These are phyloP conservation scores for Seriola rivoliana DNA, from an alignment of 2,113 vertebrate genomes.

Conservation along the genomic window DNA sequence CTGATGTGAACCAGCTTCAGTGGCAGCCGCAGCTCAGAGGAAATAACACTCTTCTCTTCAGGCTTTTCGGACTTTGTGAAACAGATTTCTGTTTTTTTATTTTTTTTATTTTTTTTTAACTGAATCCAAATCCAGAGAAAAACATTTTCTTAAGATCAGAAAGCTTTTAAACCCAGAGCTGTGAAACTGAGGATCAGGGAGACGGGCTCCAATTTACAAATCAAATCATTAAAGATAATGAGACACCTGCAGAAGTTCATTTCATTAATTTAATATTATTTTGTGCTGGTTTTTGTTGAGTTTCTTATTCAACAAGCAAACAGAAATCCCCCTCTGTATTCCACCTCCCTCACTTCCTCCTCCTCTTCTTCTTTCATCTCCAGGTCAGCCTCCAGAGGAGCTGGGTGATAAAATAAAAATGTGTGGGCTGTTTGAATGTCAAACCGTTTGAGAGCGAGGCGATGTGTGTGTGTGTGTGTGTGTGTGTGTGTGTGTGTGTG, in stretches of 20 bases:
- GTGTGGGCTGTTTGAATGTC: slow-evolving; percentile 35
- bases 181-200: too few species aligned
- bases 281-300: too few species aligned
- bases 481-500: slow-evolving; percentile 11
- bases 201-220: too few species aligned
- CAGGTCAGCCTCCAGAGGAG: slow-evolving; percentile 45
- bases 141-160: not conserved
- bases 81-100: not conserved
- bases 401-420: slow-evolving; percentile 28
- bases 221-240: too few species aligned
- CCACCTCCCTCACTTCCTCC: not conserved
- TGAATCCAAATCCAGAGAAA: not conserved
- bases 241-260: too few species aligned
- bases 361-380: not conserved
- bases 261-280: too few species aligned
- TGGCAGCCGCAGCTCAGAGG: not conserved
- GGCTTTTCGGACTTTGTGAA: not conserved
- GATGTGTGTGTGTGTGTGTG: not conserved
- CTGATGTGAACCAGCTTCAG: slow-evolving; percentile 25
- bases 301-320: not conserved
- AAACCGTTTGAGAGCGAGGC: not conserved
- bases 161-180: not conserved
- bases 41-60: not conserved
- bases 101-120: not conserved
- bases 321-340: not conserved